Conservation (phyloP, 1,140 invertebrate genomes). For the Drosophila sp. region DNA sequence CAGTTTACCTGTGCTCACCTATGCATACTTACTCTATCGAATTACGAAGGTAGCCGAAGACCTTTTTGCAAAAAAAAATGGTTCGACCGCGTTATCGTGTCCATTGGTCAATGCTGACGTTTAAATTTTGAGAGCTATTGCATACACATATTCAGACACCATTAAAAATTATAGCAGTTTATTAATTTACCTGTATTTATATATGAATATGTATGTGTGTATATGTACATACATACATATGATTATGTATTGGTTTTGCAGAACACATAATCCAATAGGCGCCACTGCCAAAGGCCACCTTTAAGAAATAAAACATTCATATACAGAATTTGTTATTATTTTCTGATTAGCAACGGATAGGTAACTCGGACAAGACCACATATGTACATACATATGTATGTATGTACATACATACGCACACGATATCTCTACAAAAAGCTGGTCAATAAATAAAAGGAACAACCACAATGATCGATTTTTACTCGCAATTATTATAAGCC, state of each 20-base stretch:
- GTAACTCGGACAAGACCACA: slow-evolving; percentile 26
- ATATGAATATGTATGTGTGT: neutral
- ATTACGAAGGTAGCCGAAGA: slow-evolving; percentile 5
- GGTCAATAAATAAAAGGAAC: slow-evolving; percentile 23
- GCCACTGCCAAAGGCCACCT: neutral
- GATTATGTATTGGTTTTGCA: neutral
- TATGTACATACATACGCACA: neutral
- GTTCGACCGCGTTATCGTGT: neutral
- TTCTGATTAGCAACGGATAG: slow-evolving; percentile 40
- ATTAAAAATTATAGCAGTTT: neutral
- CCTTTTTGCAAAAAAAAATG: slow-evolving; percentile 5
- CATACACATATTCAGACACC: neutral
- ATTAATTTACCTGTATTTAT: neutral
- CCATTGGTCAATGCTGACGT: slow-evolving; percentile 13
- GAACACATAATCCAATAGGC: slow-evolving; percentile 1
- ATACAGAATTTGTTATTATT: slow-evolving; percentile 46
- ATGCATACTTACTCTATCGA: slow-evolving; percentile 2
- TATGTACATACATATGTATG: slow-evolving; percentile 4
- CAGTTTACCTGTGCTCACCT: slow-evolving; percentile 37
- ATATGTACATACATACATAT: neutral
- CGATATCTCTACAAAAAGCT: neutral
- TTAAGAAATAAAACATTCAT: neutral
- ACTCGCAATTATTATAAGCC: slow-evolving; percentile 21
- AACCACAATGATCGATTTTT: slow-evolving; percentile 23
- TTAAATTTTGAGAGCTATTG: neutral